phyloP scores from a whole-genome alignment of 2,888 invertebrate genomes.

The Drosophila prolongata region DNA sequence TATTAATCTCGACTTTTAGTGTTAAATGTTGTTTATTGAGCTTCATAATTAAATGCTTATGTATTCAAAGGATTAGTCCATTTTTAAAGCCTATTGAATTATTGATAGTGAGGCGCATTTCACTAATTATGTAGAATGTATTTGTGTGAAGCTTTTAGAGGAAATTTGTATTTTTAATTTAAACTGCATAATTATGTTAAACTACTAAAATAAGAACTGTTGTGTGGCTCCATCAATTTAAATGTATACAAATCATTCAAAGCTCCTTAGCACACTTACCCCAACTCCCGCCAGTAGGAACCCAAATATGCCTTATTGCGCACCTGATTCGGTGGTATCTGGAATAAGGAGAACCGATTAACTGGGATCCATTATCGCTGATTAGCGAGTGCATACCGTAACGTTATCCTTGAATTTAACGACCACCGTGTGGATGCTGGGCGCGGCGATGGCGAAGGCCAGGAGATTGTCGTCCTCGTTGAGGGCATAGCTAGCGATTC shows the following conservation, averaged over 20 bases:
- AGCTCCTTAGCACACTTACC: slow-evolving; percentile 52
- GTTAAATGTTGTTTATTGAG: background rate
- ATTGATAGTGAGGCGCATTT: too few relatives aligned
- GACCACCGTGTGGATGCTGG: slow-evolving; percentile 84
- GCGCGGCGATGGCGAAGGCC: slow-evolving; percentile 84
- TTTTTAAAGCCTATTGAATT: too few relatives aligned
- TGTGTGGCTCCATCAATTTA: too few relatives aligned
- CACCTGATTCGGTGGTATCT: slow-evolving; percentile 83
- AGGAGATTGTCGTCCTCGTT: slow-evolving; percentile 84
- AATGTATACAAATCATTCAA: too few relatives aligned
- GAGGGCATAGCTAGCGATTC: slow-evolving; percentile 83
- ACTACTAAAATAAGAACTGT: too few relatives aligned
- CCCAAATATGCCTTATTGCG: slow-evolving; percentile 84
- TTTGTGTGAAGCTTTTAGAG: too few relatives aligned
- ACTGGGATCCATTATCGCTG: slow-evolving; percentile 1
- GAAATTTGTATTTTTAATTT: too few relatives aligned
- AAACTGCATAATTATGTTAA: too few relatives aligned
- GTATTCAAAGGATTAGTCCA: background rate
- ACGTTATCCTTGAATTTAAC: slow-evolving; percentile 84
- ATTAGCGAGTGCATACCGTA: slow-evolving; percentile 76
- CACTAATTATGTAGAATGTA: too few relatives aligned
- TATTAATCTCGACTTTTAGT: background rate
- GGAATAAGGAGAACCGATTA: background rate
- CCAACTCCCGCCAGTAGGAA: slow-evolving; percentile 84
- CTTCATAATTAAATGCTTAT: background rate